These are phyloP conservation scores for Nymphicus hollandicus DNA, from an alignment of 2,113 vertebrate species.

Conservation along the genomic window DNA sequence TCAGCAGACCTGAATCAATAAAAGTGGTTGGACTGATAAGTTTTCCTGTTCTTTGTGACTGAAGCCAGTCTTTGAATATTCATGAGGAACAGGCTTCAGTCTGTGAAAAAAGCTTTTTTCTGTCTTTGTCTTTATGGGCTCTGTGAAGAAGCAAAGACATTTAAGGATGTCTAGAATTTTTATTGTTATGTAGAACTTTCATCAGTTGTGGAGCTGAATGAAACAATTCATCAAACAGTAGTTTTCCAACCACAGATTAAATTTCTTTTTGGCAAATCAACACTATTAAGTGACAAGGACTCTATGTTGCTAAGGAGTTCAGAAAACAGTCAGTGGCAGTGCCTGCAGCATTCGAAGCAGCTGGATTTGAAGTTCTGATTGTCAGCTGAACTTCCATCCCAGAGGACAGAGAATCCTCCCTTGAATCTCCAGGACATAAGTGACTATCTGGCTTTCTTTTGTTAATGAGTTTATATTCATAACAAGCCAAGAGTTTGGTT, in stretches of 20 bases:
- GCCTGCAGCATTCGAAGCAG: neutral
- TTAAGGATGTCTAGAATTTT: constrained; percentile 6
- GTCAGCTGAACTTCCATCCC: neutral
- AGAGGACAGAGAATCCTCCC: constrained; percentile 13
- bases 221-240: constrained; percentile 27
- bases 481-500: constrained; percentile 12
- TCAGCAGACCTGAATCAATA: neutral
- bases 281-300: neutral
- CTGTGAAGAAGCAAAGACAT: constrained; percentile 33
- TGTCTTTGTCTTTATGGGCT: neutral
- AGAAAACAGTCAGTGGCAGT: neutral
- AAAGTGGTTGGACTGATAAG: neutral
- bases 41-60: neutral
- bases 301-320: constrained; percentile 5
- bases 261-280: constrained; percentile 42
- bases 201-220: neutral
- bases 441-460: neutral
- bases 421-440: neutral
- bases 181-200: constrained; percentile 4
- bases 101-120: constrained; percentile 16
- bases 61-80: constrained; percentile 34
- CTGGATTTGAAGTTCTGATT: constrained; percentile 18
- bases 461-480: neutral
- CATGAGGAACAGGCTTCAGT: constrained; percentile 20
- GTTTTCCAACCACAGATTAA: neutral